Base-by-base conservation (phyloP, 2,113 vertebrate genomes). In the Hydrochoerus hydrochaeris region DNA sequence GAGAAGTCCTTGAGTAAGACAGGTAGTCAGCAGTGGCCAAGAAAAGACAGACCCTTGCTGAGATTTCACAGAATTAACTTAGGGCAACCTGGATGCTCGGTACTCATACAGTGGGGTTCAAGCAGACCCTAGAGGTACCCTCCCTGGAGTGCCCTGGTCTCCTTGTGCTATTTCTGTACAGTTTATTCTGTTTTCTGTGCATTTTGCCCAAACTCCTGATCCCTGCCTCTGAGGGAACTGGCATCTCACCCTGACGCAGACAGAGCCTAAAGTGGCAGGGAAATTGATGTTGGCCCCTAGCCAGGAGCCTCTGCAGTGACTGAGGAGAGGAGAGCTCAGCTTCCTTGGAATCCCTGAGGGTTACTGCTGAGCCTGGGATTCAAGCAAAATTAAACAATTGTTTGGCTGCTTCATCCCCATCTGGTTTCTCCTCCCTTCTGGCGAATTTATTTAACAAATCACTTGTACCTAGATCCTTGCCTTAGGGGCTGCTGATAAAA, bases 161-260 rank as follows among this genome's bases (percentile, higher is more conserved):
- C 4, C 9, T 30, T 14, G 2, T 10, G 16, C 67, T 14, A 0
- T 44, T 69, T 90, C 80, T 63, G 38, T 16, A 20, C 46, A 82
- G 0, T 5, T 46, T 2, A 0, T 77, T 46, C 28, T 1, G 12
- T 52, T 9, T 41, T 75, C 71, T 46, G 26, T 17, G 32, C 17
- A 12, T 28, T 91, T 54, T 57, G 67, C 14, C 73, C 1, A 19
- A 41, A 52, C 0, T 49, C 9, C 30, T 28, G 17, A 5, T 38
- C 22, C 26, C 54, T 41, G 19, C 44, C 10, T 54, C 38, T n/a
- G 28, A 3, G 32, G 54, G 0, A 38, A 41, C 19, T 24, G 41
- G 1, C 10, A 20, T 22, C 35, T 67, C 1, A 0, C 12, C 7
- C 11, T 0, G 16, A 24, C 0, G 3, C 12, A 58, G 3, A 88